phyloP scores from a whole-genome alignment of 1,140 invertebrate species.

The Neuroterus valhalla region DNA sequence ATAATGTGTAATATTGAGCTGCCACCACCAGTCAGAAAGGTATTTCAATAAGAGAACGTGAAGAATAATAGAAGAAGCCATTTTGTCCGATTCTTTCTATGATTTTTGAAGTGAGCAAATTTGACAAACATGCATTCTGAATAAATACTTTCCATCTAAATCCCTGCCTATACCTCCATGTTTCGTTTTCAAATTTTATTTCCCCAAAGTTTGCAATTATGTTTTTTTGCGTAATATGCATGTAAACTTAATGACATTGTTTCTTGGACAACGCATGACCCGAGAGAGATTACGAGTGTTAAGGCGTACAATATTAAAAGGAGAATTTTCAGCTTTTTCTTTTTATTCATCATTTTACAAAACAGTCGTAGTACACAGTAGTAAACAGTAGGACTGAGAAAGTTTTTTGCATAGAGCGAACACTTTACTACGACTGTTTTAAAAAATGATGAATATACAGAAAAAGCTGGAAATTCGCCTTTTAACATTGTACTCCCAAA shows the following conservation, averaged over 20 bases:
- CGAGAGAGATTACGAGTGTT: slow-evolving; percentile 8
- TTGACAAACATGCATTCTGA: no score
- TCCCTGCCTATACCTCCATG: no score
- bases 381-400: slow-evolving; percentile 19
- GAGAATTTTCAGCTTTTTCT: slow-evolving; percentile 21
- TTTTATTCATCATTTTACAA: slow-evolving; percentile 22
- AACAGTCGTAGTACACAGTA: slow-evolving; percentile 30
- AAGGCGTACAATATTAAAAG: slow-evolving; percentile 5
- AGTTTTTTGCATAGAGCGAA: slow-evolving; percentile 20
- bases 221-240: slow-evolving; percentile 10
- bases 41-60: no score
- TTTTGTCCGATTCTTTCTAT: no score
- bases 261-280: slow-evolving; percentile 7
- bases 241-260: neutral
- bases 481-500: slow-evolving; percentile 6
- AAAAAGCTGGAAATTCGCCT: slow-evolving; percentile 21
- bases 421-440: slow-evolving; percentile 30
- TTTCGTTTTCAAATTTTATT: no score
- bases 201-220: no score
- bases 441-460: slow-evolving; percentile 28
- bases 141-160: no score
- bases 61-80: no score
- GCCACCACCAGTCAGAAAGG: no score
- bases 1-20: no score
- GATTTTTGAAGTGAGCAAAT: no score